phyloP scores from a whole-genome alignment of 2,797 vertebrate genomes.

The Nyctibius grandis region DNA sequence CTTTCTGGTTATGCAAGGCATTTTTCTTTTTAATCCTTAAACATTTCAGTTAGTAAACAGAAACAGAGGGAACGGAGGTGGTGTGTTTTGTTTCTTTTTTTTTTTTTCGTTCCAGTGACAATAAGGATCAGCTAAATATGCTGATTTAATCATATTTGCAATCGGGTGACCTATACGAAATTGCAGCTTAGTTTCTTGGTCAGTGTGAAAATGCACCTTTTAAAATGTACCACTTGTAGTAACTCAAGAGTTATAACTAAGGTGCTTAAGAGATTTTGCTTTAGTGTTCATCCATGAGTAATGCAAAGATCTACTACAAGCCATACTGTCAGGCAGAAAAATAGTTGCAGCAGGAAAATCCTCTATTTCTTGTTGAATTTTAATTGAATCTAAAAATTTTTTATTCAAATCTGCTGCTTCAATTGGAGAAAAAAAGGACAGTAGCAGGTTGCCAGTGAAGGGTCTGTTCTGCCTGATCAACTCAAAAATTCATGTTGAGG shows the following conservation, averaged over 20 bases:
- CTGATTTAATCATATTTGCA: background rate
- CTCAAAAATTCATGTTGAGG: background rate
- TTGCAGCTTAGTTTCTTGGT: background rate
- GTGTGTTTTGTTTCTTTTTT: no score
- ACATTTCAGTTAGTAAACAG: background rate
- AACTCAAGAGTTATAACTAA: background rate
- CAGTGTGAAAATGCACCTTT: background rate
- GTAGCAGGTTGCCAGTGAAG: background rate
- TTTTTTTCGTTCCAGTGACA: background rate
- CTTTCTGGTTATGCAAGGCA: background rate
- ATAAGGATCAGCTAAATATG: background rate
- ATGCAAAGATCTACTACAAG: background rate
- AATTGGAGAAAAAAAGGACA: background rate
- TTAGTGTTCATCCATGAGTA: background rate
- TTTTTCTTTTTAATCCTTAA: background rate
- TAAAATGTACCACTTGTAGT: background rate
- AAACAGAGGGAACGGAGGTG: background rate
- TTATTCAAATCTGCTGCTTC: background rate
- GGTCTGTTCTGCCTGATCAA: background rate
- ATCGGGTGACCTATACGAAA: background rate
- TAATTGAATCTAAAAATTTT: background rate
- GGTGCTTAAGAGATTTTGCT: background rate
- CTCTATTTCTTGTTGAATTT: background rate
- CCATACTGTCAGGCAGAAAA: background rate
- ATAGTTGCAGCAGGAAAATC: background rate